These are phyloP conservation scores for Xiphorhynchus elegans DNA, from an alignment of 2,113 vertebrate genomes.

Conservation along the genomic window DNA sequence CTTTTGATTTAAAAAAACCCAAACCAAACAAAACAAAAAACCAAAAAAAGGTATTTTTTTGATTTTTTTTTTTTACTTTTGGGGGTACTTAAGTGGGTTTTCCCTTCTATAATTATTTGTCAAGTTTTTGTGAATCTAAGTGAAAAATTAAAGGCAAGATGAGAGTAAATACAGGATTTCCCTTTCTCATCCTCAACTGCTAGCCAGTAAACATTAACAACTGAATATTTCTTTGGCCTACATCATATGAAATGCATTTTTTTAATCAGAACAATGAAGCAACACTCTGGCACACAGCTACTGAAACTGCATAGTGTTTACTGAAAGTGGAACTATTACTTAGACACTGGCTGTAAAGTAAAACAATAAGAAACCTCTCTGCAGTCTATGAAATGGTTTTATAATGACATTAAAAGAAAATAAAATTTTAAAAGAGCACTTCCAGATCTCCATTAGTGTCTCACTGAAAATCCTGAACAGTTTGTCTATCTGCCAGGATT, in stretches of 20 bases:
- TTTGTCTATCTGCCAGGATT: background rate
- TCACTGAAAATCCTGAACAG: background rate
- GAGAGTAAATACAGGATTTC: background rate
- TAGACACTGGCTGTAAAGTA: background rate
- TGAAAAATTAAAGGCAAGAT: background rate
- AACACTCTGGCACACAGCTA: background rate
- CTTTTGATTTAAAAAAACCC: background rate
- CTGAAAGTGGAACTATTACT: background rate
- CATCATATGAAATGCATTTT: background rate
- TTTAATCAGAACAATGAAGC: background rate
- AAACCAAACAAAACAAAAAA: background rate
- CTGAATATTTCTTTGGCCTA: background rate
- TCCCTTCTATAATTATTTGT: background rate
- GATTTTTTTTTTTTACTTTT: background rate
- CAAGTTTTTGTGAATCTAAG: background rate
- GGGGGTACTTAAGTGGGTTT: background rate
- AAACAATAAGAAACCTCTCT: background rate
- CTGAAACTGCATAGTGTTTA: background rate
- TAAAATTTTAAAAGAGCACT: background rate
- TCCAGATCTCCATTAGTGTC: background rate
- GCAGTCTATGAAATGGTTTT: background rate
- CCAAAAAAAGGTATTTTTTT: background rate
- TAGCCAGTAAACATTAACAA: background rate
- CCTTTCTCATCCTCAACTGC: background rate
- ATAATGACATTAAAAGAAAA: slow-evolving; percentile 8